phyloP scores from a whole-genome alignment of 1,140 invertebrate genomes.

The Contarinia nasturtii region DNA sequence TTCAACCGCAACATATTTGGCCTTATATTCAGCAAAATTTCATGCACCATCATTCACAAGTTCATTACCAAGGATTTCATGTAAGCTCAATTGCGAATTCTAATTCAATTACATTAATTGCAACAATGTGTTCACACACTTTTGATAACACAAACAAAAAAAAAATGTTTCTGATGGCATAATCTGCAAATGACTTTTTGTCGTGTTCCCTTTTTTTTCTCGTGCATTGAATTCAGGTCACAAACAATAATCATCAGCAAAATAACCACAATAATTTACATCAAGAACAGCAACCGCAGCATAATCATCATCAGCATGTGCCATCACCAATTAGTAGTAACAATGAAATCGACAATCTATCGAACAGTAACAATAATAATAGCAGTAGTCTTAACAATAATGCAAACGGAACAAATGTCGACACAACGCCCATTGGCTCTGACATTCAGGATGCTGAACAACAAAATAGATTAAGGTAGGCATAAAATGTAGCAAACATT shows the following conservation, averaged over 20 bases:
- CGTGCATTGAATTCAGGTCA: no score
- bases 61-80: constrained; percentile 1
- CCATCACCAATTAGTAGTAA: constrained; percentile 25
- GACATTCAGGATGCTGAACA: constrained; percentile 16
- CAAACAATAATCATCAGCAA: constrained; percentile 14
- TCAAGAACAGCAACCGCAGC: constrained; percentile 11
- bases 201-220: no score
- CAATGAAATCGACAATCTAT: constrained; percentile 25
- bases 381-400: constrained; percentile 7
- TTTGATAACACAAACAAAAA: no score
- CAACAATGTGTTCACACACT: no score
- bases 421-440: constrained; percentile 12
- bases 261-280: neutral
- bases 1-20: constrained; percentile 26
- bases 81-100: no score
- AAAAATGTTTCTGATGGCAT: no score
- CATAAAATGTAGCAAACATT: constrained; percentile 8
- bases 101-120: no score
- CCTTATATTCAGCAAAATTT: constrained; percentile 26
- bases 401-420: constrained; percentile 7
- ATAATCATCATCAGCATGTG: constrained; percentile 4
- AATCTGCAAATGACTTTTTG: no score
- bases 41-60: constrained; percentile 14
- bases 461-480: constrained; percentile 19
- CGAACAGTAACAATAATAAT: constrained; percentile 7